A percentile compares a stretch with the other conserved stretches of the same genome.
phyloP scores from a whole-genome alignment of 2,888 invertebrate species.

The Drosophila picticornis region DNA sequence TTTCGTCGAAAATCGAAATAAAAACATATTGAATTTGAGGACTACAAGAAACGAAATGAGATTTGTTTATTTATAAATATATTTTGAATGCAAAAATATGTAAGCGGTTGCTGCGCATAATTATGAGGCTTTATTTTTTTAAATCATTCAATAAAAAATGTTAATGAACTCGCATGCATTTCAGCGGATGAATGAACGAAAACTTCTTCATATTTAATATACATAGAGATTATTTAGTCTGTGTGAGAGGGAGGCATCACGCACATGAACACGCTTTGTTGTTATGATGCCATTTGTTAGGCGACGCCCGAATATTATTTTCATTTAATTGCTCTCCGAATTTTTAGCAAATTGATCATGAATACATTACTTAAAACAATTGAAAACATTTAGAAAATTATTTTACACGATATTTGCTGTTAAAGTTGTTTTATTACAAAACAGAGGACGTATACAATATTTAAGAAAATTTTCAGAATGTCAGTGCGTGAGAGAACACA shows the following conservation, averaged over 20 bases:
- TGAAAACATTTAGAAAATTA: background rate
- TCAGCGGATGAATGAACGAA: constrained; percentile 18
- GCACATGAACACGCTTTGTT: constrained; percentile 22
- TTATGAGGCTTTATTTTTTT: constrained; percentile 2
- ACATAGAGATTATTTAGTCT: constrained; percentile 10
- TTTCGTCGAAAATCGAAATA: background rate
- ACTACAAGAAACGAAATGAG: background rate
- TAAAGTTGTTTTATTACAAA: constrained; percentile 6
- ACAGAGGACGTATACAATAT: constrained; percentile 18
- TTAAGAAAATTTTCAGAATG: constrained; percentile 18
- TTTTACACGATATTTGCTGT: background rate
- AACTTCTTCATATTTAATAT: constrained; percentile 20
- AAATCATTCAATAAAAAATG: constrained; percentile 23
- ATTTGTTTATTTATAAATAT: background rate
- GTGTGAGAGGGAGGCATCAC: constrained; percentile 36
- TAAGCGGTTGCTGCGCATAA: background rate
- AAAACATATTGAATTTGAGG: background rate
- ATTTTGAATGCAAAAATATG: background rate
- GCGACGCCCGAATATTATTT: constrained; percentile 46
- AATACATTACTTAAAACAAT: background rate
- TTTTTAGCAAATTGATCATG: constrained; percentile 16
- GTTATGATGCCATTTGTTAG: constrained; percentile 30
- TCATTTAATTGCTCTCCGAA: constrained; percentile 2
- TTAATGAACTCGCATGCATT: constrained; percentile 48
- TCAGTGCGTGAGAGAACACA: constrained; percentile 18